Conservation (phyloP, 2,888 invertebrate species). For the Sphaerophoria rueppellii region DNA sequence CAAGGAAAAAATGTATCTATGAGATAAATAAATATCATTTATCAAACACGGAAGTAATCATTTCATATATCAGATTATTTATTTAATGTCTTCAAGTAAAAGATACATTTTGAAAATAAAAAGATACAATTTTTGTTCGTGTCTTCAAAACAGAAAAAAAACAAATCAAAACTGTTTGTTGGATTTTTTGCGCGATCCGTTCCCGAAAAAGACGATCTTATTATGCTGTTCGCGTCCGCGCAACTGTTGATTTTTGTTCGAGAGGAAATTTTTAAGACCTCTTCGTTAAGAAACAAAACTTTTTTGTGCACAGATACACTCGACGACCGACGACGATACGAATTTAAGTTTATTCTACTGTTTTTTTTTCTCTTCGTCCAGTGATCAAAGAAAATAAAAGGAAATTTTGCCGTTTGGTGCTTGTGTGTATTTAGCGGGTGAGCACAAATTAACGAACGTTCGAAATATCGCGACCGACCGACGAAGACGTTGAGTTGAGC, state of each 20-base stretch:
- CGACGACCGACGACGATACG: background rate
- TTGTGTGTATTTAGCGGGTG: conserved; percentile 23
- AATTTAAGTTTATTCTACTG: conserved; percentile 9
- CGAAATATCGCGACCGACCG: conserved; percentile 47
- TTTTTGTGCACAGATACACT: conserved; percentile 19
- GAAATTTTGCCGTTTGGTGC: conserved; percentile 47
- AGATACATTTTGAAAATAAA: conserved; percentile 10
- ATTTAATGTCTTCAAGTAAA: conserved; percentile 4
- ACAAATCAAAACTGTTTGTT: background rate
- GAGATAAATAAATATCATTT: conserved; percentile 37
- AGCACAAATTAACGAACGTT: conserved; percentile 17
- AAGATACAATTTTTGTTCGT: conserved; percentile 30
- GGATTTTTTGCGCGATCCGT: conserved; percentile 59
- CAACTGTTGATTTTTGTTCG: conserved; percentile 70
- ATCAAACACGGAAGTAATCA: conserved; percentile 50
- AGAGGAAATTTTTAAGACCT: conserved; percentile 69
- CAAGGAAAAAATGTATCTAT: conserved; percentile 38
- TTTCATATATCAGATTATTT: conserved; percentile 13
- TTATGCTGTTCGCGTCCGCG: conserved; percentile 72
- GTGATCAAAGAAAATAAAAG: conserved; percentile 62
- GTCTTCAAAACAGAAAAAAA: background rate
- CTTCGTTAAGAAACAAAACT: conserved; percentile 20
- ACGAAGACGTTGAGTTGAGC: background rate
- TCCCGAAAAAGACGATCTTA: conserved; percentile 63
- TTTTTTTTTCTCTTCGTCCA: conserved; percentile 35